Evolutionary conservation across 2,113 vertebrate genomes (phyloP), one percentile per base, ranked within the genome.

Genomic region (Aplodontia rufa): DNA sequence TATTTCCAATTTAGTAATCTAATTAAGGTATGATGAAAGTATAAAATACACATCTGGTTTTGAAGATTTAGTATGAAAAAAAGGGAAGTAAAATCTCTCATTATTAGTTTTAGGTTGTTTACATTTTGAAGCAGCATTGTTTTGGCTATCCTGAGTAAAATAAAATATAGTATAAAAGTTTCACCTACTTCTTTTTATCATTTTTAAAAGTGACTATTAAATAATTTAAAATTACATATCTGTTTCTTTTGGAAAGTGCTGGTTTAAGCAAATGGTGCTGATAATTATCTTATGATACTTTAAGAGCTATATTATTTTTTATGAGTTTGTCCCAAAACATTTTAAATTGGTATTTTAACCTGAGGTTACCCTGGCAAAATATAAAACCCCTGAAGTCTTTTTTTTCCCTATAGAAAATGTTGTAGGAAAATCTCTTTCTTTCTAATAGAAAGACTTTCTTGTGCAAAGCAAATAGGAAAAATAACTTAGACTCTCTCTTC

Each of bases 381-480:
- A n/a, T 74, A 35, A 86, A 95, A 71, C 8, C 4, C 8, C 47
- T 40, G 20, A 58, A 1, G 55, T 20, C 64, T 69, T n/a, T 69
- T 85, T 78, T 62, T 62, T 86, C 24, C 28, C 49, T 69, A 45
- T 20, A 91, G 42, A 95, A 95, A 93, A 80, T 74, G 51, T 22
- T 79, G 32, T 30, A 40, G 22, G 22, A 86, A 95, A 87, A 58
- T 85, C 32, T 81, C 40, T 93, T 13, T 71, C 28, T 78, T 62
- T 51, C 47, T 60, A 28, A 49, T 40, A 30, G 55, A 8, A 96
- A 66, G 55, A 45, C 42, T 53, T 62, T 81, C 37, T n/a, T 75
- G 75, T 76, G 71, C 86, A 94, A 89, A 95, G 91, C 62, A 87
- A 78, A 66, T 45, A 81, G 64, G 64, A 92, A 97, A 84, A 95